These are phyloP conservation scores for Enteromius viviparus DNA, from an alignment of 2,797 vertebrate species.

Conservation along the genomic window DNA sequence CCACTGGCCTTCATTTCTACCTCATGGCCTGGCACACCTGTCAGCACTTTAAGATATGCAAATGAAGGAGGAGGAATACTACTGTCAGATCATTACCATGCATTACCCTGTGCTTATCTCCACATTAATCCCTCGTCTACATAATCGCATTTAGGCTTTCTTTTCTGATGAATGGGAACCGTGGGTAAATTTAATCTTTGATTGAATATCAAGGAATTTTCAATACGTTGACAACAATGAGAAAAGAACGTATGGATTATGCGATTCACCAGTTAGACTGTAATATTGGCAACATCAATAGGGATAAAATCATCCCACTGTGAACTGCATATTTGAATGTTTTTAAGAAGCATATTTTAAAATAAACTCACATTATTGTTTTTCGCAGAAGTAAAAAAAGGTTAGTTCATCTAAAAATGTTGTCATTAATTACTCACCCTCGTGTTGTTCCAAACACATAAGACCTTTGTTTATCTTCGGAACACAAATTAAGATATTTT, in stretches of 20 bases:
- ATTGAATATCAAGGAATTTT: constrained; percentile 81
- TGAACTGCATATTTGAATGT: background rate
- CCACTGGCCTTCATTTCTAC: constrained; percentile 77
- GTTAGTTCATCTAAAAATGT: too few species aligned
- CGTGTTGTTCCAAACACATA: too few species aligned
- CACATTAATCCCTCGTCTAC: constrained; percentile 96
- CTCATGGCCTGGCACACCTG: constrained; percentile 77
- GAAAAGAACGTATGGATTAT: constrained; percentile 28
- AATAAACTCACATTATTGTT: background rate
- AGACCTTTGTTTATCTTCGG: too few species aligned
- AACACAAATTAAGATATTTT: too few species aligned
- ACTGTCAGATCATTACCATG: constrained; percentile 96
- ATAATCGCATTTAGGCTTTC: constrained; percentile 94
- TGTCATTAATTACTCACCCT: too few species aligned
- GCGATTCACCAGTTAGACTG: background rate
- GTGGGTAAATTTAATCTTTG: constrained; percentile 90
- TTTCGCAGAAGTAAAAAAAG: background rate
- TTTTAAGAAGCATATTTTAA: background rate
- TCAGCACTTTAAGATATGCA: constrained; percentile 95
- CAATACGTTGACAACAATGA: constrained; percentile 41
- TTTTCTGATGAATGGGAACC: constrained; percentile 83
- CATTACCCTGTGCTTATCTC: constrained; percentile 91
- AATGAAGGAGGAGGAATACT: constrained; percentile 92
- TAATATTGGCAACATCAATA: constrained; percentile 4
- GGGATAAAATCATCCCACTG: background rate